These are phyloP conservation scores for Himalopsyche tibetana DNA, from an alignment of 2,888 invertebrate species.

Conservation along the genomic window DNA sequence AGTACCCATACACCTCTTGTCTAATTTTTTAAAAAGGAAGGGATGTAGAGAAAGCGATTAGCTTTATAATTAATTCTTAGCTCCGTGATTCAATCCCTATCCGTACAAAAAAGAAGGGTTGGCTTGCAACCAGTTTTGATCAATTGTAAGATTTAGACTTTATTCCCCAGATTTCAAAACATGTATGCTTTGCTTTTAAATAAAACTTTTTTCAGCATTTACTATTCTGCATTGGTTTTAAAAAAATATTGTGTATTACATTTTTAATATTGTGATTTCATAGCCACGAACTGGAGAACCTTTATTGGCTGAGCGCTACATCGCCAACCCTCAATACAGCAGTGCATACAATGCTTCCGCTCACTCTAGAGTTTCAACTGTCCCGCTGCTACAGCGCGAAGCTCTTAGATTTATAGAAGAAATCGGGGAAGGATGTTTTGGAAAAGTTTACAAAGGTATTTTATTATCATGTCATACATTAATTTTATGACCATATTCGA, in stretches of 20 bases:
- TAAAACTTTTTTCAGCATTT: no score
- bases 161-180: no score
- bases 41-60: no score
- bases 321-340: slow-evolving; percentile 87
- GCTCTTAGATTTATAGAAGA: slow-evolving; percentile 84
- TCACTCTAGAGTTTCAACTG: slow-evolving; percentile 69
- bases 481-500: not conserved
- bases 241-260: not conserved
- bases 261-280: not conserved
- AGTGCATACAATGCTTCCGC: slow-evolving; percentile 74
- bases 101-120: no score
- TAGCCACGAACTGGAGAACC: slow-evolving; percentile 78
- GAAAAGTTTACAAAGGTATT: slow-evolving; percentile 91
- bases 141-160: no score
- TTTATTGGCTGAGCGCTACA: slow-evolving; percentile 84
- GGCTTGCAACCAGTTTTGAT: no score
- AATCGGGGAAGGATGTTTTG: slow-evolving; percentile 92
- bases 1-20: no score
- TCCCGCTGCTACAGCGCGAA: slow-evolving; percentile 81
- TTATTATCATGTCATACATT: not conserved
- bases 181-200: no score
- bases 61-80: no score
- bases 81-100: no score
- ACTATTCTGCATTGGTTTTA: no score
- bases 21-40: no score